Evolutionary conservation across 1,140 invertebrate species (phyloP).

Genomic region (Pseudachorutes palmiensis): DNA sequence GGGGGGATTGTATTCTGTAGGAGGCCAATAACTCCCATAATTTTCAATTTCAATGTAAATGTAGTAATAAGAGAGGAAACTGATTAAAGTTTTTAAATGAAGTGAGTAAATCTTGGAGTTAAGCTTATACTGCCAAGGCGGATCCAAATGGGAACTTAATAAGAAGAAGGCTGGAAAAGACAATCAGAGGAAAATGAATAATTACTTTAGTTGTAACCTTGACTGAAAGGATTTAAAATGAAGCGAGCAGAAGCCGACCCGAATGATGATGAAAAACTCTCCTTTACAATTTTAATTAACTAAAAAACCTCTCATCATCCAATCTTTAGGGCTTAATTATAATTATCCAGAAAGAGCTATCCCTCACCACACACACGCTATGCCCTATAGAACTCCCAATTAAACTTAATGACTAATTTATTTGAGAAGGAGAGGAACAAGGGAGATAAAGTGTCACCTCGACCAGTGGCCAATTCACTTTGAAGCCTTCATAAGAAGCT

Average conservation of each 20-base stretch:
- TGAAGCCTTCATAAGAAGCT: background rate
- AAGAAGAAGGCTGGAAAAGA: background rate
- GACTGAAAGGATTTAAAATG: background rate
- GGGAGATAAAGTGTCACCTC: background rate
- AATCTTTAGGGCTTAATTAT: background rate
- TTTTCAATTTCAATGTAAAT: background rate
- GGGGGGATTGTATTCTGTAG: too few species aligned
- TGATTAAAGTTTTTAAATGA: background rate
- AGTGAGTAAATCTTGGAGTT: background rate
- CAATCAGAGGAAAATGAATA: background rate
- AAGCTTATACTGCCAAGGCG: too few species aligned
- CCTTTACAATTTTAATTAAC: background rate
- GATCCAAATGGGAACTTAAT: too few species aligned
- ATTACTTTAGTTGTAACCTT: background rate
- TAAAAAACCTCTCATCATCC: background rate
- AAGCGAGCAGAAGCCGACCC: background rate
- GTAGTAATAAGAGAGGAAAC: background rate
- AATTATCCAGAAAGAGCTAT: background rate
- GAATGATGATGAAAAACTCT: background rate
- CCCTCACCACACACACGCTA: too few species aligned
- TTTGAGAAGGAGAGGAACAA: background rate
- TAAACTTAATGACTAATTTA: background rate
- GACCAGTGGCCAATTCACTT: background rate
- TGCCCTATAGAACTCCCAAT: background rate
- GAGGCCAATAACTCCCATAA: background rate